Percentiles rank a stretch among this genome's conserved stretches.
Conservation (phyloP, 2,797 vertebrate genomes). For the Sebastes oblongus region DNA sequence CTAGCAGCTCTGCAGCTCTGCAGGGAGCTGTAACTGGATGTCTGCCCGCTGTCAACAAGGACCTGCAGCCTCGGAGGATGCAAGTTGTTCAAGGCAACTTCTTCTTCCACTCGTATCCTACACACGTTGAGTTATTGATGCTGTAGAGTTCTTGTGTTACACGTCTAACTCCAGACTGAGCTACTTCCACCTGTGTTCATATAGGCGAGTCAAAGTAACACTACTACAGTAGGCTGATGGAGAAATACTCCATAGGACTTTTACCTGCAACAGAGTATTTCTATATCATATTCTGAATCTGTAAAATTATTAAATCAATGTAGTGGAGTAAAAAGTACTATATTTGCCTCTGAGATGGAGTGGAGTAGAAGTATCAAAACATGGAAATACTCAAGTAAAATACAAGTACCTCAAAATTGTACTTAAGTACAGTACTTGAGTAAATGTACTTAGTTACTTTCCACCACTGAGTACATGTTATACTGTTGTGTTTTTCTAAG, state of each 20-base stretch:
- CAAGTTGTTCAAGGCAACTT: conserved; percentile 62
- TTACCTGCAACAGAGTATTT: no score
- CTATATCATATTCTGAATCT: no score
- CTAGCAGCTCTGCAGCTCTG: neutral
- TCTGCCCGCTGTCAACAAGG: neutral
- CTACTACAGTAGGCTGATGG: neutral
- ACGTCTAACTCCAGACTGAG: neutral
- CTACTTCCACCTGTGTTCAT: neutral
- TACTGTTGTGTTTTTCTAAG: no score
- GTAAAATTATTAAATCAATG: no score
- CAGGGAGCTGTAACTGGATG: conserved; percentile 3
- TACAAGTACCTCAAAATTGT: no score
- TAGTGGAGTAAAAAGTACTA: no score
- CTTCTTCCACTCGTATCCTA: conserved; percentile 79
- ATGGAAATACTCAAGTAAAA: no score
- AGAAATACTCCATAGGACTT: neutral
- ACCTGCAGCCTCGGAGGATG: conserved; percentile 55
- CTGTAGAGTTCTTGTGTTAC: neutral
- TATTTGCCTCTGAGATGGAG: no score
- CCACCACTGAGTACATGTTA: no score
- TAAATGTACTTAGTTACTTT: no score
- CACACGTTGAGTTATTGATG: neutral
- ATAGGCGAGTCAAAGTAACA: neutral
- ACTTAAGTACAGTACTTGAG: no score
- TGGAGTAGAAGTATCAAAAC: no score